Percentiles rank a stretch among this genome's conserved stretches.
Conservation (phyloP, 1,140 invertebrate genomes). For the Drosophila tristis region DNA sequence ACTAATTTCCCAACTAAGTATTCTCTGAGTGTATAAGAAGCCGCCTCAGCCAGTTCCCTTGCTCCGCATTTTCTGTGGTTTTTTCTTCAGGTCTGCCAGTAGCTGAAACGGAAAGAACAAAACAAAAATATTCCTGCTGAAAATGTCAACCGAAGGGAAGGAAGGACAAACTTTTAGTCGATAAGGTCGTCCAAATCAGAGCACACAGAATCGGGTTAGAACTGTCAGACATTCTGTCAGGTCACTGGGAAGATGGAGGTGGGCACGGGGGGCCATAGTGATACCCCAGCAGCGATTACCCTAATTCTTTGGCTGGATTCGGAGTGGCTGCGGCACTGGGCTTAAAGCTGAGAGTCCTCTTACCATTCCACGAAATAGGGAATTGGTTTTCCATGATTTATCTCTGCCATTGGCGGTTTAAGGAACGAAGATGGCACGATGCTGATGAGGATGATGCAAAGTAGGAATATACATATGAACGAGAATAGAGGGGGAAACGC, state of each 20-base stretch:
- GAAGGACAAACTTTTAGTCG: constrained; percentile 56
- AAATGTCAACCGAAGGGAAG: constrained; percentile 54
- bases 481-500: not conserved
- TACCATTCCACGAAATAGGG: constrained; percentile 2
- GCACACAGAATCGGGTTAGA: constrained; percentile 56
- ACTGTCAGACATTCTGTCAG: constrained; percentile 14
- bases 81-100: constrained; percentile 7
- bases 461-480: too few relatives aligned
- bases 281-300: constrained; percentile 24
- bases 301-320: constrained; percentile 18
- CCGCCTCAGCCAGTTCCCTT: not conserved
- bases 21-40: too few relatives aligned
- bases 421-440: not conserved
- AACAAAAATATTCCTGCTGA: constrained; percentile 43
- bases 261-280: constrained; percentile 1
- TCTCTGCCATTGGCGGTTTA: constrained; percentile 33
- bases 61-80: constrained; percentile 18
- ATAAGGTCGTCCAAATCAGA: constrained; percentile 74
- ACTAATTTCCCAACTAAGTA: too few relatives aligned
- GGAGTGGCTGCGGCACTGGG: not conserved
- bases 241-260: not conserved
- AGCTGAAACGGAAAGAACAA: constrained; percentile 15
- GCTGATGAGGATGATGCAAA: too few relatives aligned
- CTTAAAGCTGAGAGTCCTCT: not conserved
- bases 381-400: constrained; percentile 31